A percentile compares a stretch with the other conserved stretches of the same genome.
These are phyloP conservation scores for Geophilus truncorum DNA, from an alignment of 2,888 invertebrate genomes.

Conservation along the genomic window DNA sequence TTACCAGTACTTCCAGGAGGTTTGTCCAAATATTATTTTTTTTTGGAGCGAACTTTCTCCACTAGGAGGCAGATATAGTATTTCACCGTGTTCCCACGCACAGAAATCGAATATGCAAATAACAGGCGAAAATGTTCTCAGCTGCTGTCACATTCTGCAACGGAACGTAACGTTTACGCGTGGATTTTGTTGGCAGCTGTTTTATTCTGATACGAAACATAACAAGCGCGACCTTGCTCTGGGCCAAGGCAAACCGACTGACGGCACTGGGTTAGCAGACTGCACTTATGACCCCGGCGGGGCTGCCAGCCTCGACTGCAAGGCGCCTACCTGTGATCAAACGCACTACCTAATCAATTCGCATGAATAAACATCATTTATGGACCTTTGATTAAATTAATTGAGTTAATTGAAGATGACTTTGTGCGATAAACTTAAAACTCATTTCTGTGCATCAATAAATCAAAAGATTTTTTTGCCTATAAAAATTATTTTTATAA, in stretches of 20 bases:
- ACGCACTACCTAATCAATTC: neutral
- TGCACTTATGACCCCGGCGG: constrained; percentile 29
- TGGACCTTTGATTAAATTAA: neutral
- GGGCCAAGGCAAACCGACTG: constrained; percentile 30
- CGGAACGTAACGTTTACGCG: no score
- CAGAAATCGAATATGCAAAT: neutral
- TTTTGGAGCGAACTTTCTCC: neutral
- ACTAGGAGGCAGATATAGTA: neutral
- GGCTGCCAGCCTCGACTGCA: constrained; percentile 21
- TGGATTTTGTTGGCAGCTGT: neutral
- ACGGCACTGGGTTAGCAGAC: constrained; percentile 30
- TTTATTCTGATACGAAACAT: neutral
- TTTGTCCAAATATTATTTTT: neutral
- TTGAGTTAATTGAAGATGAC: neutral
- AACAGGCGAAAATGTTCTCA: neutral
- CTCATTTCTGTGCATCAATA: no score
- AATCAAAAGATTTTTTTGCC: no score
- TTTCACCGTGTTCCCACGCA: neutral
- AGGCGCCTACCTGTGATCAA: constrained; percentile 16
- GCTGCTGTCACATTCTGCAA: neutral
- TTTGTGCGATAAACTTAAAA: no score
- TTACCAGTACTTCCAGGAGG: neutral
- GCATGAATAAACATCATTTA: neutral
- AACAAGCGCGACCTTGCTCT: constrained; percentile 27
- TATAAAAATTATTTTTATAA: no score